phyloP scores from a whole-genome alignment of 1,140 invertebrate genomes.

The Drusus annulatus region DNA sequence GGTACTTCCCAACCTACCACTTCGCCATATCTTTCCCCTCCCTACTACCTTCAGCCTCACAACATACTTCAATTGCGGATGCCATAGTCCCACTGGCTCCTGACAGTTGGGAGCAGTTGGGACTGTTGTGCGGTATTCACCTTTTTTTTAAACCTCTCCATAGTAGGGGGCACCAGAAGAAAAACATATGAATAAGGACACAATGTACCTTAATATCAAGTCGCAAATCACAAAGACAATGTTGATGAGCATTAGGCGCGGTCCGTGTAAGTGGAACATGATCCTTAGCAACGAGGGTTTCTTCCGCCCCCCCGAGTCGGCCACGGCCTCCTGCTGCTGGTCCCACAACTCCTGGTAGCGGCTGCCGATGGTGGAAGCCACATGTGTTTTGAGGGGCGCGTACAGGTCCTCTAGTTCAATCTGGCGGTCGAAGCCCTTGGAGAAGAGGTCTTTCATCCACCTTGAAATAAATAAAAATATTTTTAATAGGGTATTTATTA shows the following conservation, averaged over 20 bases:
- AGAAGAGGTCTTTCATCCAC: constrained; percentile 53
- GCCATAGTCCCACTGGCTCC: no score
- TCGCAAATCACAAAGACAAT: constrained; percentile 39
- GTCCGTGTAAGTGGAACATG: constrained; percentile 64
- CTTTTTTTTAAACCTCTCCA: no score
- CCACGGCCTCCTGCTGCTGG: constrained; percentile 44
- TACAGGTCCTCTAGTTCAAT: constrained; percentile 54
- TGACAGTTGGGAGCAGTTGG: no score
- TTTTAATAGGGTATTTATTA: no score
- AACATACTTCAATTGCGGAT: no score
- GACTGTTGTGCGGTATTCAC: no score
- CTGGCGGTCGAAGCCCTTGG: constrained; percentile 40
- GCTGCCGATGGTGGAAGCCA: constrained; percentile 17
- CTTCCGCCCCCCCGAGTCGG: constrained; percentile 60
- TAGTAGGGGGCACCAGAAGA: no score
- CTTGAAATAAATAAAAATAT: constrained; percentile 20
- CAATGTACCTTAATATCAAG: constrained; percentile 40
- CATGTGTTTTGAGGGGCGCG: constrained; percentile 38
- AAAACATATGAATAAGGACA: no score
- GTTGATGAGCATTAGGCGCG: constrained; percentile 44
- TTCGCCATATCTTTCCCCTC: no score
- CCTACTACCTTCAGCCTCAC: no score
- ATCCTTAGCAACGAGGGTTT: constrained; percentile 63
- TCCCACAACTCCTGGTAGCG: constrained; percentile 27
- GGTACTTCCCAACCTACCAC: no score